phyloP scores from a whole-genome alignment of 2,888 invertebrate species.

The Endomychus coccineus region DNA sequence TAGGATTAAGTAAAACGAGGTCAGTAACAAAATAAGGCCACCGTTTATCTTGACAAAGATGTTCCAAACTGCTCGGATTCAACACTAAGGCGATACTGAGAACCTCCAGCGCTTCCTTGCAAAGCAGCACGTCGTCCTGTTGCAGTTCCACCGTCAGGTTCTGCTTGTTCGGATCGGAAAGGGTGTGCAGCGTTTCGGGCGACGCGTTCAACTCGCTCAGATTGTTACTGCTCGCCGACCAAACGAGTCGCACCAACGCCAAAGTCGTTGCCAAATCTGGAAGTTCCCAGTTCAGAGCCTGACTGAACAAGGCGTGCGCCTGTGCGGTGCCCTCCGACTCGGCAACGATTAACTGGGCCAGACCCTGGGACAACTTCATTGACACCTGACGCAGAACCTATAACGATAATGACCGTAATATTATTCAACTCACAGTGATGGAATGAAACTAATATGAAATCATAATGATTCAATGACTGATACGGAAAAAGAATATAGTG shows the following conservation, averaged over 20 bases:
- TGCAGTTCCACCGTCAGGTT: slow-evolving; percentile 51
- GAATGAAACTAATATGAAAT: no score
- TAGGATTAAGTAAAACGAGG: slow-evolving; percentile 75
- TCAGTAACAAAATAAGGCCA: slow-evolving; percentile 89
- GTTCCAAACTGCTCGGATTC: slow-evolving; percentile 79
- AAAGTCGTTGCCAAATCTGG: slow-evolving; percentile 68
- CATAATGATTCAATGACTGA: no score
- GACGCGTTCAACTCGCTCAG: slow-evolving; percentile 53
- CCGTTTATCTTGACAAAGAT: slow-evolving; percentile 69
- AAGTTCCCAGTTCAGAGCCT: slow-evolving; percentile 59
- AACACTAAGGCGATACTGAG: slow-evolving; percentile 83
- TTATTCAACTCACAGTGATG: no score
- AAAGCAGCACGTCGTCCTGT: slow-evolving; percentile 44
- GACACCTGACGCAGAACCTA: slow-evolving; percentile 67
- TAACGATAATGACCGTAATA: no score
- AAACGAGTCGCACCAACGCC: slow-evolving; percentile 68
- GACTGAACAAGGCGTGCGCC: slow-evolving; percentile 47
- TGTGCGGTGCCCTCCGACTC: slow-evolving; percentile 36
- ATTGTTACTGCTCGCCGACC: slow-evolving; percentile 70
- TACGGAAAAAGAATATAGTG: no score
- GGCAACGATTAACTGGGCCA: slow-evolving; percentile 56
- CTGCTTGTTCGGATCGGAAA: slow-evolving; percentile 54
- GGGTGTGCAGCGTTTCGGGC: slow-evolving; percentile 55
- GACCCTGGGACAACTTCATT: slow-evolving; percentile 70
- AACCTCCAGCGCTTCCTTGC: slow-evolving; percentile 89